Percentiles rank a stretch among this genome's conserved stretches.
These are phyloP conservation scores for Athalia cordata DNA, from an alignment of 2,888 invertebrate genomes.

Conservation along the genomic window DNA sequence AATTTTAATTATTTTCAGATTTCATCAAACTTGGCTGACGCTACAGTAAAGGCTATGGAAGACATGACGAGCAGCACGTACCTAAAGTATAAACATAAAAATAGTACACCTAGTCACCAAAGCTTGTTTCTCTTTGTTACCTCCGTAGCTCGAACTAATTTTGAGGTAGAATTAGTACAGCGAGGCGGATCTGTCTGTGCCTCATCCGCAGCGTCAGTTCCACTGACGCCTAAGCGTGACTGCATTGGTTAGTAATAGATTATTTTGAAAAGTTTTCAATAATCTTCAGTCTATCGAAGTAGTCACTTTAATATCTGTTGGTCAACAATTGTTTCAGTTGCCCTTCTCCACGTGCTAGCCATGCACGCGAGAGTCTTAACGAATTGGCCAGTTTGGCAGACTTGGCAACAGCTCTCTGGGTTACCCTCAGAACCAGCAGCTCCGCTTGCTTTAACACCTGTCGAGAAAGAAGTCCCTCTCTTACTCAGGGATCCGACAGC, in stretches of 20 bases:
- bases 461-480: conserved; percentile 84
- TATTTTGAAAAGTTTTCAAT: not conserved
- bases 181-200: conserved; percentile 86
- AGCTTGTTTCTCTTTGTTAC: conserved; percentile 91
- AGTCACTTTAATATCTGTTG: not conserved
- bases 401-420: conserved; percentile 77
- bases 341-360: conserved; percentile 90
- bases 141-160: conserved; percentile 91
- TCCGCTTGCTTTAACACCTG: conserved; percentile 69
- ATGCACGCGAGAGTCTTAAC: conserved; percentile 87
- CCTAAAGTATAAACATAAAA: conserved; percentile 85
- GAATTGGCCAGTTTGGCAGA: conserved; percentile 78
- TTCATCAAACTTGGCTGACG: conserved; percentile 85
- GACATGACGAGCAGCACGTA: conserved; percentile 94
- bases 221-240: conserved; percentile 85
- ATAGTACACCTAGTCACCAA: conserved; percentile 80
- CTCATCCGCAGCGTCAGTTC: conserved; percentile 73
- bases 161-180: conserved; percentile 94
- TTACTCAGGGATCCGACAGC: conserved; percentile 91
- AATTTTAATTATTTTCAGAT: conserved; percentile 72
- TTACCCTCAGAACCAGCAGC: conserved; percentile 66
- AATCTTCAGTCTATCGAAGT: not conserved
- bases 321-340: conserved; percentile 78
- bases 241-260: conserved; percentile 79
- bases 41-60: conserved; percentile 95